Base-by-base conservation (phyloP, 2,888 invertebrate genomes). In the Miltochrista miniata region DNA sequence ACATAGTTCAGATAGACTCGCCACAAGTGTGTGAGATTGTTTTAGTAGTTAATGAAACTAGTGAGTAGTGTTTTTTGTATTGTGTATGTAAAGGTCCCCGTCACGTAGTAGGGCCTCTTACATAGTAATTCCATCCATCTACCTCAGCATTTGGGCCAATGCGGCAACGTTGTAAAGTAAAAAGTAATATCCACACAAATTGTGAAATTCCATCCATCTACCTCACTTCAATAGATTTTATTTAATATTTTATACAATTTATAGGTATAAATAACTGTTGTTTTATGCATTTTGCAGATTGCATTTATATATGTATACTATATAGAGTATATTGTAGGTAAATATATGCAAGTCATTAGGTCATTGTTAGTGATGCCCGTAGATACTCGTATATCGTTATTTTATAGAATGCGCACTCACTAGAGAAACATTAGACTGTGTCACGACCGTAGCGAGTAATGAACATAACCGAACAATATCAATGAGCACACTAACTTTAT, bases 201-300 rank as follows among this genome's bases (percentile, higher is more conserved):
- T 90, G 89, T 91, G 91, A 93, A 90, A 94, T 94, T 94, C 94
- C 94, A 94, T 94, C 94, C 94, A 93, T 93, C 94, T 94, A 94
- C 94, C 94, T 94, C 94, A 94, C 92, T 93, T 92, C 91, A 91
- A 91, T 92, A 91, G 91, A 92, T 91, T 90, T 92, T 92, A 92
- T 90, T 91, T 91, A 90, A 90, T 91, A 90, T 91, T 91, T 91
- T 91, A 91, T 91, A 91, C 90, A 89, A 90, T 90, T 90, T 91
- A 90, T 91, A 91, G 90, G 87, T 90, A 85, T 90, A 87, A 83
- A 85, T 76, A 88, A 88, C 86, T 89, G 90, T 90, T 91, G 90
- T 90, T 91, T 90, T 90, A 89, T 91, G 91, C 90, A 90, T 90
- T 90, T 91, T 91, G 82, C 89, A 90, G 85, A 90, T 90, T 87